A percentile compares a stretch with the other conserved stretches of the same genome.
Evolutionary conservation across 2,888 invertebrate genomes (phyloP).

Genomic region (Tetragonula carbonaria): DNA sequence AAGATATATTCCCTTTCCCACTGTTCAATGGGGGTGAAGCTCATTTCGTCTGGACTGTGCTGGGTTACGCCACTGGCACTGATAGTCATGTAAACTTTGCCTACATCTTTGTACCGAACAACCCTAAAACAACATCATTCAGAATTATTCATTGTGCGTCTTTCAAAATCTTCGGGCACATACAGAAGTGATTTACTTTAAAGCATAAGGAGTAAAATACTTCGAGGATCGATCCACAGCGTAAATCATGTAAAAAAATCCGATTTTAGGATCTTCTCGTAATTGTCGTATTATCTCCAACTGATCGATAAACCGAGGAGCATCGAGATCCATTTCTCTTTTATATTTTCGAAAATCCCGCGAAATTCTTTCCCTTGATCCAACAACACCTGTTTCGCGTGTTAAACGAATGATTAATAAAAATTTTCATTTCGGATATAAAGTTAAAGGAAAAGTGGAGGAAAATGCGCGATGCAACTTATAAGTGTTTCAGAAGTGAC

Average conservation of each 20-base stretch:
- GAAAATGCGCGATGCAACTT: slow-evolving; percentile 1
- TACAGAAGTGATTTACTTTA: slow-evolving; percentile 85
- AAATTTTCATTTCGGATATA: no score
- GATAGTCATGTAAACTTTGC: slow-evolving; percentile 91
- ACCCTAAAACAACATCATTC: slow-evolving; percentile 85
- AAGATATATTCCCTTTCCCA: slow-evolving; percentile 94
- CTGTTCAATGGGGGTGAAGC: slow-evolving; percentile 90
- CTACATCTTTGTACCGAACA: slow-evolving; percentile 89
- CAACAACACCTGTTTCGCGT: slow-evolving; percentile 40
- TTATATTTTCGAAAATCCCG: slow-evolving; percentile 19
- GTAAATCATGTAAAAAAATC: slow-evolving; percentile 91
- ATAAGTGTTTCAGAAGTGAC: not conserved
- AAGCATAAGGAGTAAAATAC: slow-evolving; percentile 90
- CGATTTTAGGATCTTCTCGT: slow-evolving; percentile 85
- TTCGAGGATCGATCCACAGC: slow-evolving; percentile 90
- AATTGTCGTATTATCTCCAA: slow-evolving; percentile 85
- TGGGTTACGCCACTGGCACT: slow-evolving; percentile 93
- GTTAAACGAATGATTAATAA: slow-evolving; percentile 11
- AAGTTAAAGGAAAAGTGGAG: not conserved
- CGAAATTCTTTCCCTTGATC: slow-evolving; percentile 47
- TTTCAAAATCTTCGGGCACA: not conserved
- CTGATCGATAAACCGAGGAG: slow-evolving; percentile 83
- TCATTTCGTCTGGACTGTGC: slow-evolving; percentile 89
- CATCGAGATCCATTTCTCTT: slow-evolving; percentile 31
- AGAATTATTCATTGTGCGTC: not conserved